Percentiles rank a stretch among this genome's conserved stretches.
Conservation (phyloP, 92 coral and sea anemone genomes). For the Ricordea florida region DNA sequence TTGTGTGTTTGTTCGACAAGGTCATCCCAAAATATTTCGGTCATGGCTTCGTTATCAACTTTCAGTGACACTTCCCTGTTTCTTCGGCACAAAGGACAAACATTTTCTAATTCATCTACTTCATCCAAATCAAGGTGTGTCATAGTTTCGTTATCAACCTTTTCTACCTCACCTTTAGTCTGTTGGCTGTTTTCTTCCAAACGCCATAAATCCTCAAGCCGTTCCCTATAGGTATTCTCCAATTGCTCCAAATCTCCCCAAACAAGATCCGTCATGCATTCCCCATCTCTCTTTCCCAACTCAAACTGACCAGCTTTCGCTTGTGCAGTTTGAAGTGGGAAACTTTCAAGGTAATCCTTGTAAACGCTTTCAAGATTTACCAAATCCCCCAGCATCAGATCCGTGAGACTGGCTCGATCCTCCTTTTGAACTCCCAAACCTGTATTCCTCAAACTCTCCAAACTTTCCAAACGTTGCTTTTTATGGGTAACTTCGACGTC, state of each 20-base stretch:
- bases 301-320: neutral
- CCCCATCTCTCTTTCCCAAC: constrained; percentile 16
- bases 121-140: constrained; percentile 54
- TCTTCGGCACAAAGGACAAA: neutral
- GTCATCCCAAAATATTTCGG: constrained; percentile 29
- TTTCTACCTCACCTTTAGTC: constrained; percentile 30
- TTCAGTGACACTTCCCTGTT: neutral
- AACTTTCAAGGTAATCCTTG: neutral
- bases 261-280: constrained; percentile 60
- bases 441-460: neutral
- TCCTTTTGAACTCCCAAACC: neutral
- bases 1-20: constrained; percentile 3
- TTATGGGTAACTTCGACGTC: neutral
- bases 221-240: constrained; percentile 43
- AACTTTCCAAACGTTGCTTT: constrained; percentile 3
- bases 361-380: constrained; percentile 39
- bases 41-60: constrained; percentile 3
- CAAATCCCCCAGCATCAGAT: constrained; percentile 55
- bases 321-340: neutral
- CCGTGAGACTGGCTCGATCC: constrained; percentile 60
- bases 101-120: constrained; percentile 22
- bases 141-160: constrained; percentile 47
- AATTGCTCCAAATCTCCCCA: constrained; percentile 50
- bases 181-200: neutral
- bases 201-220: neutral